phyloP scores from a whole-genome alignment of 2,113 vertebrate genomes.

The Elgaria multicarinata region DNA sequence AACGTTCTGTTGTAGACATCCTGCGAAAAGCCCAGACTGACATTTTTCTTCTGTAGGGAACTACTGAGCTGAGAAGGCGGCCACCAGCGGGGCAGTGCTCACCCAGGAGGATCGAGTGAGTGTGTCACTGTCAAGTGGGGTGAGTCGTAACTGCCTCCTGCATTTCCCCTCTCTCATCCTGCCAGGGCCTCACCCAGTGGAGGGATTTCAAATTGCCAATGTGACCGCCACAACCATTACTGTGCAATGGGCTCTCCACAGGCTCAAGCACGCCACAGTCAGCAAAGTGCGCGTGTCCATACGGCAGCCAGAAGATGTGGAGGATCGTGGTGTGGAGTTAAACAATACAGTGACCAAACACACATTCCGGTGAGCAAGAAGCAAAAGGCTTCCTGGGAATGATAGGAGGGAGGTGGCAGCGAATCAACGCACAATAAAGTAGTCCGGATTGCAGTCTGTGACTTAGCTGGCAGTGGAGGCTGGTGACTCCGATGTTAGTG shows the following conservation, averaged over 20 bases:
- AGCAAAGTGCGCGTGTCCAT: slow-evolving; percentile 87
- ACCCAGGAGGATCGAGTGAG: not conserved
- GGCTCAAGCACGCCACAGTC: slow-evolving; percentile 81
- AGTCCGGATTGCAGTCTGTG: not conserved
- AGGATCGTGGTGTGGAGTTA: slow-evolving; percentile 79
- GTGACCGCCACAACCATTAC: slow-evolving; percentile 87
- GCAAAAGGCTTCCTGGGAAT: not conserved
- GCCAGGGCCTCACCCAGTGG: slow-evolving; percentile 87
- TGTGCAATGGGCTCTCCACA: slow-evolving; percentile 88
- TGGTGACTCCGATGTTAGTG: no score
- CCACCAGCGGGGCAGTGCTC: not conserved
- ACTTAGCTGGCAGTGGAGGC: no score
- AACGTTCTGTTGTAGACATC: not conserved
- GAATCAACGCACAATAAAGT: not conserved
- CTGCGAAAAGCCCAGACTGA: not conserved
- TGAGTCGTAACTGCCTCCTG: not conserved
- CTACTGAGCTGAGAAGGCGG: not conserved
- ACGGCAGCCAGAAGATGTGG: slow-evolving; percentile 75
- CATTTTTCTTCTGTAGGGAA: slow-evolving; percentile 25
- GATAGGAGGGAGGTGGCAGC: not conserved
- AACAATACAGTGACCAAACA: slow-evolving; percentile 84
- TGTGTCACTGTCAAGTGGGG: slow-evolving; percentile 8
- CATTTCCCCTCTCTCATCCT: slow-evolving; percentile 16
- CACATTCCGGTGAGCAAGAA: slow-evolving; percentile 86
- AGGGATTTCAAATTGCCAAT: slow-evolving; percentile 88